Evolutionary conservation across 2,113 vertebrate species (phyloP), one percentile per base, ranked within the genome.

Genomic region (Apistogramma diplotaenia): DNA sequence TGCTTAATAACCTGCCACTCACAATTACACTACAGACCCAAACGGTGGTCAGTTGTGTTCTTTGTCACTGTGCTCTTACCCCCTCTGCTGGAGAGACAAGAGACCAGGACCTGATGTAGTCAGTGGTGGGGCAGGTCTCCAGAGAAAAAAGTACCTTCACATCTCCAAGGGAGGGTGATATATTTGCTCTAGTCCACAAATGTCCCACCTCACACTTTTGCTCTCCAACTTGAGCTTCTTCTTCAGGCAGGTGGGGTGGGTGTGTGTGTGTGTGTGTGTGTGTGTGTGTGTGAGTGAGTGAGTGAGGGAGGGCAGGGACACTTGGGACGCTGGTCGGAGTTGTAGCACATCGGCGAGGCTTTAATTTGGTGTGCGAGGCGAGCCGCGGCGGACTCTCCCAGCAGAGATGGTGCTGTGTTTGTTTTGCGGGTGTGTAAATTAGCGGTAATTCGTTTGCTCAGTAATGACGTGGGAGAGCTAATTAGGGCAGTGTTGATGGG

Each of bases 381-480:
- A 89, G 86, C 70, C 37, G 70, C 59, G 25, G 78, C 35, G 62
- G 87, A 77, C 85, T 86, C 89, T 94, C 93, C 94, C 92, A 80
- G 89, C 79, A 91, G 94, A 93, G 90, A 81, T 31, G 82, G 84
- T 67, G 90, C 88, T 88, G 92, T 94, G 94, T 95, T 94, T 95
- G 93, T 95, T 94, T 95, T 94, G 94, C 90, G 93, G 92, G 87
- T 91, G 92, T 93, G 93, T 93, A 92, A 94, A 95, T 95, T 94
- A 94, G 91, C 85, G 56, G 86, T 95, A 94, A 95, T 95, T 95
- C 87, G 91, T 95, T 94, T 95, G 94, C 95, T 95, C 91, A 92
- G 93, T 95, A 95, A 94, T 94, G 94, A 95, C 93, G 93, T 93
- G 93, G 92, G 92, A 94, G 92, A 92, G 90, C 85, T 95, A 96